phyloP scores from a whole-genome alignment of 2,888 invertebrate genomes.

The Colletes collaris region DNA sequence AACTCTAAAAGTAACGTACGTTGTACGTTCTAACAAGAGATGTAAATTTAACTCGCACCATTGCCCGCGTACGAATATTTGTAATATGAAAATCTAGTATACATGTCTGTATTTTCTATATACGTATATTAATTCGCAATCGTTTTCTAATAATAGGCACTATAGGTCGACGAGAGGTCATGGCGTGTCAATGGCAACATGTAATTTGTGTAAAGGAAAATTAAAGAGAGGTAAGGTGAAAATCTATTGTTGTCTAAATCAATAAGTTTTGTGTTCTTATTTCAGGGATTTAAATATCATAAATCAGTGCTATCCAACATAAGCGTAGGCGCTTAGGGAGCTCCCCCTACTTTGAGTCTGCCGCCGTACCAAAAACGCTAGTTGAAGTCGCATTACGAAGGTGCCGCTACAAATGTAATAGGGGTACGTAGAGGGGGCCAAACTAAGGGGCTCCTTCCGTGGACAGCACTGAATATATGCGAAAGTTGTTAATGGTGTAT shows the following conservation, averaged over 20 bases:
- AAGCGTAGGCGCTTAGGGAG: no score
- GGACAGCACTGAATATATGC: no score
- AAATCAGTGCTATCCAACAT: slow-evolving; percentile 11
- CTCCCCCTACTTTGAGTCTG: neutral
- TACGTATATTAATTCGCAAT: slow-evolving; percentile 56
- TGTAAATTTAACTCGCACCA: slow-evolving; percentile 42
- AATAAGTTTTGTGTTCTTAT: slow-evolving; percentile 38
- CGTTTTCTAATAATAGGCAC: slow-evolving; percentile 68
- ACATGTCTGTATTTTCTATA: slow-evolving; percentile 47
- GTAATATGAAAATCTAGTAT: slow-evolving; percentile 59
- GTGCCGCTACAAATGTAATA: no score
- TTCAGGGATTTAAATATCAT: slow-evolving; percentile 23
- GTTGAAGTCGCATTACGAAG: no score
- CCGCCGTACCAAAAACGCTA: no score
- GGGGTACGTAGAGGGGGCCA: no score
- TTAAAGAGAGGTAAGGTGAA: slow-evolving; percentile 37
- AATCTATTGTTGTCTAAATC: slow-evolving; percentile 46
- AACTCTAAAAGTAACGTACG: slow-evolving; percentile 41
- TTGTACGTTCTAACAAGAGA: slow-evolving; percentile 55
- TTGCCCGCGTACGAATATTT: slow-evolving; percentile 43
- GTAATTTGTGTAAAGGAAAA: slow-evolving; percentile 42
- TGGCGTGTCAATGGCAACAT: slow-evolving; percentile 61
- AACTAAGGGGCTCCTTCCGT: no score
- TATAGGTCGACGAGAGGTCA: slow-evolving; percentile 70
- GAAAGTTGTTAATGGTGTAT: no score